A percentile compares a stretch with the other conserved stretches of the same genome.
Evolutionary conservation across 2,113 vertebrate species (phyloP).

Genomic region (Morone chrysops): DNA sequence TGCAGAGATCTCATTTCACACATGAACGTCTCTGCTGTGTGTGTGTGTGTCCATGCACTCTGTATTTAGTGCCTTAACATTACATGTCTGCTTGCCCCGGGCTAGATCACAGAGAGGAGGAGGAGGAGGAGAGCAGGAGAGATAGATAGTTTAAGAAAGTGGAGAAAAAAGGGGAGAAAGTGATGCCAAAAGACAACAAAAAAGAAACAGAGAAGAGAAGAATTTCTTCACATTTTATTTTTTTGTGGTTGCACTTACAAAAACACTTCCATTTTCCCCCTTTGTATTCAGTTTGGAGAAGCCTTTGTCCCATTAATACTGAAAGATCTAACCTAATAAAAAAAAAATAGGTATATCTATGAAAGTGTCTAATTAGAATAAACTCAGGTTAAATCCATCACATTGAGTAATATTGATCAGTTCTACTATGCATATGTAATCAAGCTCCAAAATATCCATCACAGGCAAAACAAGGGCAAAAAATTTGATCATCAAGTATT

Average conservation of each 20-base stretch:
- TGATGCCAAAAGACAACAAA: background rate
- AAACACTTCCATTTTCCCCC: too few relatives aligned
- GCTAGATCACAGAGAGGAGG: slow-evolving; percentile 62
- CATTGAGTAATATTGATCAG: background rate
- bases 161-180: slow-evolving; percentile 28
- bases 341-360: too few relatives aligned
- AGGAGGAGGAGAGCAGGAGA: slow-evolving; percentile 14
- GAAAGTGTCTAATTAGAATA: background rate
- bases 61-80: slow-evolving; percentile 80
- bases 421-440: background rate
- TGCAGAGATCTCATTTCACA: slow-evolving; percentile 83
- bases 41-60: slow-evolving; percentile 52
- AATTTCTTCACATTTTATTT: background rate
- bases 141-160: slow-evolving; percentile 37
- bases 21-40: slow-evolving; percentile 73
- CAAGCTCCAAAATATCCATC: background rate
- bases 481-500: background rate
- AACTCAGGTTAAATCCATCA: background rate
- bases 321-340: too few relatives aligned
- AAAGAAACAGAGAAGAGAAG: background rate
- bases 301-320: too few relatives aligned
- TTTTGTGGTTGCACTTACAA: background rate
- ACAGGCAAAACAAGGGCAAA: background rate
- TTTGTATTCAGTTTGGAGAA: too few relatives aligned
- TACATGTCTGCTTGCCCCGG: slow-evolving; percentile 74